Conservation (phyloP, 2,888 invertebrate genomes). For the Drosophila siamana region DNA sequence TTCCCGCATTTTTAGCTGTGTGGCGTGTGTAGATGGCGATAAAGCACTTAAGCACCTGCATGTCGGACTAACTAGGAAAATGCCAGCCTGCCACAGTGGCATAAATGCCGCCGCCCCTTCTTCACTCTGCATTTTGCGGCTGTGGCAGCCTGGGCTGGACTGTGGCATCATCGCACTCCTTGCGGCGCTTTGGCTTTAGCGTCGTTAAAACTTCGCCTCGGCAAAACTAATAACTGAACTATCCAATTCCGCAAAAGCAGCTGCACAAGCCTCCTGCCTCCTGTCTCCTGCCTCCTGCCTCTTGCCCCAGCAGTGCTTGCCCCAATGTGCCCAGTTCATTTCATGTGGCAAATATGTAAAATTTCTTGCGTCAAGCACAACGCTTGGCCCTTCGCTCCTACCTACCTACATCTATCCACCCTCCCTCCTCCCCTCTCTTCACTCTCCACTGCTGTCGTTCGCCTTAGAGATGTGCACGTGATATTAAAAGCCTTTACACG, state of each 20-base stretch:
- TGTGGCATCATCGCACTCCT: background rate
- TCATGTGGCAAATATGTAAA: constrained; percentile 22
- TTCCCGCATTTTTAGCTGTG: constrained; percentile 33
- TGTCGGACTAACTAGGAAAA: constrained; percentile 10
- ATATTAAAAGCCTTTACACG: constrained; percentile 17
- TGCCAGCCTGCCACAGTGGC: background rate
- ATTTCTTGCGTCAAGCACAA: constrained; percentile 1
- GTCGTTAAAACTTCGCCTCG: constrained; percentile 28
- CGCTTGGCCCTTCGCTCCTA: too few species aligned
- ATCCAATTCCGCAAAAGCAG: constrained; percentile 32
- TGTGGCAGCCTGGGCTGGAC: background rate
- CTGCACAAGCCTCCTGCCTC: constrained; percentile 6
- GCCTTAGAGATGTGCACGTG: constrained; percentile 15
- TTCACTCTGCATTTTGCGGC: background rate
- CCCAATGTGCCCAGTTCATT: constrained; percentile 9
- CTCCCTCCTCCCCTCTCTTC: background rate
- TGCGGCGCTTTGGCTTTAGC: background rate
- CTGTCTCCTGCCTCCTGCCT: background rate
- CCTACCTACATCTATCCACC: too few species aligned
- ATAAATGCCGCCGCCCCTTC: background rate
- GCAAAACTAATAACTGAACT: constrained; percentile 49
- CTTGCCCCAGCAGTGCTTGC: background rate
- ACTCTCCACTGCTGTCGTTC: background rate
- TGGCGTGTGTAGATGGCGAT: constrained; percentile 52
- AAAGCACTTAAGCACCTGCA: constrained; percentile 55